Evolutionary conservation across 2,888 invertebrate species (phyloP).

Genomic region (Agrilus cyanescens): DNA sequence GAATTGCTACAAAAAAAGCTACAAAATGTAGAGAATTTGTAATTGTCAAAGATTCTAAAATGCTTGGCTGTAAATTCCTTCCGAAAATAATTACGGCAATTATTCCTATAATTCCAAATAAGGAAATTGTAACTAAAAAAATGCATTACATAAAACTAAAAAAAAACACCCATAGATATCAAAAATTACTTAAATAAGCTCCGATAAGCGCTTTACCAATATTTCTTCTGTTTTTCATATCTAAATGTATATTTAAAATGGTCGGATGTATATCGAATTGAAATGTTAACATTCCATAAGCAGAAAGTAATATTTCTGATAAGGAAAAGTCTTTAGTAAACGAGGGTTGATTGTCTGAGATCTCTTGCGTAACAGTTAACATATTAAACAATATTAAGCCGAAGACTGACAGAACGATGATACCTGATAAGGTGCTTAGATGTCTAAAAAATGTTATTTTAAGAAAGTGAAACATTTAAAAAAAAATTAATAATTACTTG

Average conservation of each 20-base stretch:
- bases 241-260: slow-evolving; percentile 81
- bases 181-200: slow-evolving; percentile 52
- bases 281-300: slow-evolving; percentile 57
- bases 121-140: slow-evolving; percentile 37
- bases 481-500: slow-evolving; percentile 51
- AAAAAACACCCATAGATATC: neutral
- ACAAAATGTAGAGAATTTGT: slow-evolving; percentile 52
- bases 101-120: slow-evolving; percentile 46
- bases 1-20: slow-evolving; percentile 62
- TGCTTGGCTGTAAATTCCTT: slow-evolving; percentile 46
- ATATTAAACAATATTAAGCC: slow-evolving; percentile 56
- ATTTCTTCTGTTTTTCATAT: slow-evolving; percentile 70
- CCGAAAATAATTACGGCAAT: slow-evolving; percentile 55
- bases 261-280: slow-evolving; percentile 76
- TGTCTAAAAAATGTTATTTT: slow-evolving; percentile 37
- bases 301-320: slow-evolving; percentile 43
- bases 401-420: slow-evolving; percentile 52
- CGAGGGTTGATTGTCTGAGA: slow-evolving; percentile 29
- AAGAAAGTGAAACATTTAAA: neutral
- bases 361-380: slow-evolving; percentile 28
- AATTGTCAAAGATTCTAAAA: slow-evolving; percentile 54
- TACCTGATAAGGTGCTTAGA: slow-evolving; percentile 52
- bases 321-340: slow-evolving; percentile 21
- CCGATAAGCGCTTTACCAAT: slow-evolving; percentile 59
- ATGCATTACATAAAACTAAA: neutral